Evolutionary conservation across 2,113 vertebrate species (phyloP).

Genomic region (Corvus cornix): DNA sequence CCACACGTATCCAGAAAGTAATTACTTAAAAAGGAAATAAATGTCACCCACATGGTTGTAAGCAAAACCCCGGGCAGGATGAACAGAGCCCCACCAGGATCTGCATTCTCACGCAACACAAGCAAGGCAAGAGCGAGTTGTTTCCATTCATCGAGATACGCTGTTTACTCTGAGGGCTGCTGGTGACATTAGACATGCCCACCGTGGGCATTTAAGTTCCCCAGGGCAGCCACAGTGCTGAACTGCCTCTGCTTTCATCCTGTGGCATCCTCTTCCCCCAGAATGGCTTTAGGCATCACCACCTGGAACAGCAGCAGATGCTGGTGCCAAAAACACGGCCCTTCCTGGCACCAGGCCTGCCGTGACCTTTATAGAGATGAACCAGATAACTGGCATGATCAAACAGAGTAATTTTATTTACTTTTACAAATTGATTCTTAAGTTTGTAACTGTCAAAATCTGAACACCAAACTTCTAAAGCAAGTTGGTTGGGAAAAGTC

Average conservation of each 20-base stretch:
- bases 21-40: slow-evolving; percentile 69
- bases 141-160: neutral
- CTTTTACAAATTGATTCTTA: neutral
- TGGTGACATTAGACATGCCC: neutral
- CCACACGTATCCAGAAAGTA: slow-evolving; percentile 3
- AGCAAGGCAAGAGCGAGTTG: neutral
- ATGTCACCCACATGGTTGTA: slow-evolving; percentile 6
- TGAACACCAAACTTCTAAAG: neutral
- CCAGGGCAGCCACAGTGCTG: neutral
- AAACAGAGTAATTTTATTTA: neutral
- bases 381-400: neutral
- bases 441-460: neutral
- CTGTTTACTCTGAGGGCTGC: neutral
- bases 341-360: neutral
- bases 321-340: neutral
- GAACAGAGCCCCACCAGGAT: neutral
- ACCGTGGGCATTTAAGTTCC: neutral
- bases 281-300: neutral
- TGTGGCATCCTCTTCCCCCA: neutral
- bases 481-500: neutral
- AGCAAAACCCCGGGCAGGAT: slow-evolving; percentile 5
- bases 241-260: neutral
- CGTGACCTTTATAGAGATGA: neutral
- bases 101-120: neutral
- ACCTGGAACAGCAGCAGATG: neutral